These are phyloP conservation scores for Melanogrammus aeglefinus DNA, from an alignment of 2,797 vertebrate genomes.

Conservation along the genomic window DNA sequence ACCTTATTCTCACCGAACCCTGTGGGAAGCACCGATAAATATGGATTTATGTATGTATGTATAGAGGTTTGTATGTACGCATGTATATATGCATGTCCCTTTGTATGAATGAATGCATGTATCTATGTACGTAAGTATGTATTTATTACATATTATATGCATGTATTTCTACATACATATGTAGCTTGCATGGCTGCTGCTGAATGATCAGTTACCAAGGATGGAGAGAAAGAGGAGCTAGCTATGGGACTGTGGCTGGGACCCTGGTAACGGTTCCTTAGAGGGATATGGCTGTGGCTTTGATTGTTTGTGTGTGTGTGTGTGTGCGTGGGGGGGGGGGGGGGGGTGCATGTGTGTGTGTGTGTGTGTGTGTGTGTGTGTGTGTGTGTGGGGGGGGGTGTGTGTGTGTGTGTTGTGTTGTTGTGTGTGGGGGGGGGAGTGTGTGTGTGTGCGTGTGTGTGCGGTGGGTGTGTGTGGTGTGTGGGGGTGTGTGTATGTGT, in stretches of 20 bases:
- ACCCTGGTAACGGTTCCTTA: slow-evolving; percentile 32
- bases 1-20: too few species aligned
- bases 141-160: too few species aligned
- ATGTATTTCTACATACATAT: neutral
- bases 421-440: too few species aligned
- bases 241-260: slow-evolving; percentile 39
- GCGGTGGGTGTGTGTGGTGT: too few species aligned
- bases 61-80: too few species aligned
- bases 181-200: slow-evolving; percentile 26
- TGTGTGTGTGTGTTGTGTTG: slow-evolving; percentile 55
- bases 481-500: slow-evolving; percentile 33
- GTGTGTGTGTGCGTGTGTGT: slow-evolving; percentile 50
- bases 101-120: too few species aligned
- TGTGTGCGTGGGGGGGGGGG: slow-evolving; percentile 20
- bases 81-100: too few species aligned
- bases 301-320: slow-evolving; percentile 27
- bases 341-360: slow-evolving; percentile 10
- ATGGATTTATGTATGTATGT: too few species aligned
- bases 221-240: neutral
- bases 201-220: slow-evolving; percentile 42
- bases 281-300: slow-evolving; percentile 34
- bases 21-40: too few species aligned
- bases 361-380: slow-evolving; percentile 21
- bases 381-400: slow-evolving; percentile 35
- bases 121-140: too few species aligned